Conservation (phyloP, 2,113 vertebrate genomes). For the Maccullochella peelii region DNA sequence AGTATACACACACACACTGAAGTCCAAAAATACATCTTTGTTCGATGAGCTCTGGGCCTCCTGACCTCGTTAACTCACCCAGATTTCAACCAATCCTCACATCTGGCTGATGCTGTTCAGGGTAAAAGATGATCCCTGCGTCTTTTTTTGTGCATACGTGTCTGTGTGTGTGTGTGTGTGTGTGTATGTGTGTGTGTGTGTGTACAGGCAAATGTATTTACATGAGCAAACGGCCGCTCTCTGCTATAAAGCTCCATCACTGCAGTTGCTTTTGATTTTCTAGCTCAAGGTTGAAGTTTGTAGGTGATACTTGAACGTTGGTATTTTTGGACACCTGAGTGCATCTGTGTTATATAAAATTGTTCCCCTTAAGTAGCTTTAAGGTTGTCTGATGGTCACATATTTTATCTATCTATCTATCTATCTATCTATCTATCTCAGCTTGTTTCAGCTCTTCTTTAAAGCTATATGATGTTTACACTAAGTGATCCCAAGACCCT, state of each 20-base stretch:
- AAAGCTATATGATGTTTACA: too few species aligned
- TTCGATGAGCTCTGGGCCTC: slow-evolving; percentile 47
- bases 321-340: neutral
- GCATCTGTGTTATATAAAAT: neutral
- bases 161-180: slow-evolving; percentile 10
- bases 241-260: neutral
- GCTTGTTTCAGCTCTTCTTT: neutral
- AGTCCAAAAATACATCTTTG: slow-evolving; percentile 51
- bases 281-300: neutral
- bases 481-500: too few species aligned
- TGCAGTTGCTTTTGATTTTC: neutral
- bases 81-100: slow-evolving; percentile 51
- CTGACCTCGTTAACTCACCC: slow-evolving; percentile 58
- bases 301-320: too few species aligned
- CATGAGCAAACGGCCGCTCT: slow-evolving; percentile 8
- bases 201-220: neutral
- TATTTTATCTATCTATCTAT: too few species aligned
- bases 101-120: slow-evolving; percentile 40
- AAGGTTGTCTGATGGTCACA: neutral
- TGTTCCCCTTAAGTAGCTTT: neutral
- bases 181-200: neutral
- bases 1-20: slow-evolving; percentile 22
- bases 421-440: neutral
- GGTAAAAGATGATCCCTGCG: slow-evolving; percentile 11
- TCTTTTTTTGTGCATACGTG: slow-evolving; percentile 23